A percentile compares a stretch with the other conserved stretches of the same genome.
These are phyloP conservation scores for Aurelia aurita complex sp. Pacific DNA, from an alignment of 30 jellyfish, hydroid and myxozoan genomes.

Conservation along the genomic window DNA sequence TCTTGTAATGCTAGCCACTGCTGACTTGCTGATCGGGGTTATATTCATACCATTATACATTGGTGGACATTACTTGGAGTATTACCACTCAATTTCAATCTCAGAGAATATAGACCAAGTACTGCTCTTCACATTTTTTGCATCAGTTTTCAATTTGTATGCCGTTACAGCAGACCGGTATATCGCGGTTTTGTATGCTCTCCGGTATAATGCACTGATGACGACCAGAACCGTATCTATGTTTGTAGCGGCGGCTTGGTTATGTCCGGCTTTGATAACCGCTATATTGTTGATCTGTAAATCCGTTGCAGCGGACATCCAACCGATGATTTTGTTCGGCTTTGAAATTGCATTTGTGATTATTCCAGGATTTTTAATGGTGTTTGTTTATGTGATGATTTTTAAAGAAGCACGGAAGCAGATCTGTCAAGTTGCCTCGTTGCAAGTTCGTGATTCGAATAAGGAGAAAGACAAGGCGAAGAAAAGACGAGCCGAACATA, in stretches of 20 bases:
- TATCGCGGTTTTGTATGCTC: constrained; percentile 65
- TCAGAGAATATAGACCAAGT: constrained; percentile 45
- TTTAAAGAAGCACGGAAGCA: constrained; percentile 69
- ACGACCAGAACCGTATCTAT: constrained; percentile 16
- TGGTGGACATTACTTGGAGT: constrained; percentile 76
- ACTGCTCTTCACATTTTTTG: constrained; percentile 52
- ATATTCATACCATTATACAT: constrained; percentile 71
- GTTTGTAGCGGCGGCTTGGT: constrained; percentile 71
- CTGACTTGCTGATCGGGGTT: constrained; percentile 61
- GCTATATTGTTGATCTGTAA: constrained; percentile 30
- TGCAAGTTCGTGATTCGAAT: constrained; percentile 12
- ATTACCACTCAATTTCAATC: constrained; percentile 33
- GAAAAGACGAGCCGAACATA: constrained; percentile 61
- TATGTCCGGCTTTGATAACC: constrained; percentile 36
- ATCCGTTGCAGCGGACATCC: neutral
- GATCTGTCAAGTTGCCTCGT: constrained; percentile 52
- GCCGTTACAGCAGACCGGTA: constrained; percentile 76
- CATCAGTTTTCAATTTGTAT: constrained; percentile 71
- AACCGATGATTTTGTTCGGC: constrained; percentile 20
- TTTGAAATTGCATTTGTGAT: constrained; percentile 56
- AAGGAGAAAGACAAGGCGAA: constrained; percentile 21
- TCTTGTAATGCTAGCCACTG: constrained; percentile 59
- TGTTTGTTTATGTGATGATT: constrained; percentile 37
- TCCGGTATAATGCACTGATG: constrained; percentile 79
- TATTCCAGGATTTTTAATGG: constrained; percentile 55